phyloP scores from a whole-genome alignment of 1,140 invertebrate genomes.

The Zaprionus africanus region DNA sequence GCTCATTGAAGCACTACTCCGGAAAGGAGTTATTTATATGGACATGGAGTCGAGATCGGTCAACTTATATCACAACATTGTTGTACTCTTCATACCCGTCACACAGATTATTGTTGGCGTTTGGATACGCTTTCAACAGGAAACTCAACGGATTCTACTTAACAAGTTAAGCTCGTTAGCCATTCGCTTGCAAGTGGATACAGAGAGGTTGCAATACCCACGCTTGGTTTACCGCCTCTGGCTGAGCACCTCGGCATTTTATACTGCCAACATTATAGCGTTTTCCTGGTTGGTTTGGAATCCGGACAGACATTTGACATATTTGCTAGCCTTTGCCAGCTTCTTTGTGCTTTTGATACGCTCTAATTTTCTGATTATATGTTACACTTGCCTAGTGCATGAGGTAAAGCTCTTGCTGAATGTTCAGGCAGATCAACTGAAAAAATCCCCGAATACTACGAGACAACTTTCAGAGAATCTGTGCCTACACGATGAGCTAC shows the following conservation, averaged over 20 bases:
- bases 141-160: slow-evolving; percentile 6
- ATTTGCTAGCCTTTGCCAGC: neutral
- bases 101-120: slow-evolving; percentile 12
- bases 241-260: neutral
- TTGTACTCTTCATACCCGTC: neutral
- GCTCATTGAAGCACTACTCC: neutral
- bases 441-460: neutral
- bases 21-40: neutral
- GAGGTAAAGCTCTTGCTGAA: slow-evolving; percentile 4
- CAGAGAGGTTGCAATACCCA: neutral
- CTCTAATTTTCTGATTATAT: slow-evolving; percentile 15
- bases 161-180: slow-evolving; percentile 3
- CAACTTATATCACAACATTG: slow-evolving; percentile 4
- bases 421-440: neutral
- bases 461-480: slow-evolving; percentile 5
- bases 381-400: slow-evolving; percentile 17
- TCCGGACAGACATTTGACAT: neutral
- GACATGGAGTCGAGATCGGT: slow-evolving; percentile 12
- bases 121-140: slow-evolving; percentile 19
- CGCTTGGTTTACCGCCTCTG: slow-evolving; percentile 11
- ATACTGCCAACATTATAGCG: neutral
- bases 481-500: slow-evolving; percentile 11
- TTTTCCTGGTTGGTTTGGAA: neutral
- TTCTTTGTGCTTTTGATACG: slow-evolving; percentile 6
- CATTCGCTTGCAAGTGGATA: neutral